These are phyloP conservation scores for Chironex yamaguchii DNA, from an alignment of 30 jellyfish, hydroid and myxozoan species.

Conservation along the genomic window DNA sequence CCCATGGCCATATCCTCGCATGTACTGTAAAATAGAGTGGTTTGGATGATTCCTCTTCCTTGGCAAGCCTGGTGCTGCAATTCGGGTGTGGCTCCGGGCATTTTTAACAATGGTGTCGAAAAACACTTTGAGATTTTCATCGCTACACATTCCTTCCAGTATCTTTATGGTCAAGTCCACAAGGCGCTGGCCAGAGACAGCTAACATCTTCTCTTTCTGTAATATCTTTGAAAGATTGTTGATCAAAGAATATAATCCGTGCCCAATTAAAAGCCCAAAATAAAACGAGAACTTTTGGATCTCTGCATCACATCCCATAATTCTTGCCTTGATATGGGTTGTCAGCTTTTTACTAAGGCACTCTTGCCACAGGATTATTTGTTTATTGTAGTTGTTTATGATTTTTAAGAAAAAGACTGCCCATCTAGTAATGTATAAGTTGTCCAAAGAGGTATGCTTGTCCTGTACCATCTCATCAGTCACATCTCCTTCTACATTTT, in stretches of 20 bases:
- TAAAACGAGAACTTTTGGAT: slow-evolving; percentile 41
- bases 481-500: slow-evolving; percentile 20
- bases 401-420: slow-evolving; percentile 41
- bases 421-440: slow-evolving; percentile 43
- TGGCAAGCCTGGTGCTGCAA: slow-evolving; percentile 47
- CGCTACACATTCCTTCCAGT: slow-evolving; percentile 52
- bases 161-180: slow-evolving; percentile 50
- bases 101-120: slow-evolving; percentile 26
- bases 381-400: slow-evolving; percentile 21
- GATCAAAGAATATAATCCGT: slow-evolving; percentile 42
- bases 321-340: slow-evolving; percentile 44
- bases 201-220: slow-evolving; percentile 65
- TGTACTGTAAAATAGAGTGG: slow-evolving; percentile 26
- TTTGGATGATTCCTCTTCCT: slow-evolving; percentile 44
- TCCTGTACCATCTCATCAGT: not conserved
- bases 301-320: slow-evolving; percentile 63
- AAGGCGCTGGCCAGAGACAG: slow-evolving; percentile 59
- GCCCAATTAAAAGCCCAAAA: slow-evolving; percentile 53
- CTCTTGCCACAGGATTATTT: slow-evolving; percentile 47
- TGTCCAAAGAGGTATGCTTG: not conserved
- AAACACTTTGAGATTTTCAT: slow-evolving; percentile 21
- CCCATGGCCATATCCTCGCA: slow-evolving; percentile 35
- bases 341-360: slow-evolving; percentile 25
- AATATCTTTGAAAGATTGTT: slow-evolving; percentile 66
- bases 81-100: slow-evolving; percentile 6